A percentile compares a stretch with the other conserved stretches of the same genome.
These are phyloP conservation scores for Nowickia ferox DNA, from an alignment of 2,888 invertebrate genomes.

Conservation along the genomic window DNA sequence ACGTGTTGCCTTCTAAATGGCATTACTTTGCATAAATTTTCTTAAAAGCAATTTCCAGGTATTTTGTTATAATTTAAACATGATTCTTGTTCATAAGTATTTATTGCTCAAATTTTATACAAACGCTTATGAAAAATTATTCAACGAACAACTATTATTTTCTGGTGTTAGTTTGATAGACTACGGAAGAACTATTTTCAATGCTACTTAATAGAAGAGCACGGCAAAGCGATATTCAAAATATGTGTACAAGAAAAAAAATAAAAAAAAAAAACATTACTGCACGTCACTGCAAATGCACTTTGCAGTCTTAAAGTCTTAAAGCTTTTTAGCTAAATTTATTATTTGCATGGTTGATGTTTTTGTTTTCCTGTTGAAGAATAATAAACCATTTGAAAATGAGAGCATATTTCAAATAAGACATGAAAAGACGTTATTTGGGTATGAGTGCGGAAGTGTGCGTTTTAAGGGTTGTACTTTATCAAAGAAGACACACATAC, in stretches of 20 bases:
- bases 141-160: background rate
- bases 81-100: background rate
- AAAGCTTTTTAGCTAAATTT: slow-evolving; percentile 27
- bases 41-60: background rate
- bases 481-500: too few species aligned
- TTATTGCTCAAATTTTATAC: background rate
- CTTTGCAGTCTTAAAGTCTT: background rate
- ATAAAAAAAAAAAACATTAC: background rate
- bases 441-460: background rate
- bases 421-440: too few species aligned
- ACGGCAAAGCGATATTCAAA: too few species aligned
- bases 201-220: too few species aligned
- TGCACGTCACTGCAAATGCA: background rate
- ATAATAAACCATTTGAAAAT: slow-evolving; percentile 1
- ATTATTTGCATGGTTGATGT: slow-evolving; percentile 9
- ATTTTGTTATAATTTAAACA: slow-evolving; percentile 8
- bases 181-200: too few species aligned
- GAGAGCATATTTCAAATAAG: background rate
- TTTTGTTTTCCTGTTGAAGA: background rate
- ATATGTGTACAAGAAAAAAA: too few species aligned
- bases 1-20: too few species aligned
- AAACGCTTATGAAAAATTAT: background rate
- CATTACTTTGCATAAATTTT: background rate
- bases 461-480: too few species aligned
- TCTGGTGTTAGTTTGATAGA: too few species aligned